These are phyloP conservation scores for Drosophila insularis DNA, from an alignment of 1,140 invertebrate species.

Conservation along the genomic window DNA sequence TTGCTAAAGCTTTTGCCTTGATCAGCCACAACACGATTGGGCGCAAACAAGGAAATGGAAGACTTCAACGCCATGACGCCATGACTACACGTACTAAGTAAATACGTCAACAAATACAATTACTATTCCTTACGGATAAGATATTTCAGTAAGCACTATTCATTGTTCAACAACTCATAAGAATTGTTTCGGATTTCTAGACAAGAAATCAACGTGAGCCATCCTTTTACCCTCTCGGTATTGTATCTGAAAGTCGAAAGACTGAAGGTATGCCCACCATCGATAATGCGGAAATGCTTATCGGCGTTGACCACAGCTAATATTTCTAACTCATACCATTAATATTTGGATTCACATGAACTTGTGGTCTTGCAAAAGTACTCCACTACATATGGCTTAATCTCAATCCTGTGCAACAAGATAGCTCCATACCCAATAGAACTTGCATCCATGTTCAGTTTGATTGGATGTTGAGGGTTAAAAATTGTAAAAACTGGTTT, in stretches of 20 bases:
- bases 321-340: conserved; percentile 1
- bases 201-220: conserved; percentile 13
- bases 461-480: conserved; percentile 12
- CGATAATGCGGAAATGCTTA: not conserved
- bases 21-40: too few species aligned
- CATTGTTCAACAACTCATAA: too few species aligned
- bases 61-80: too few species aligned
- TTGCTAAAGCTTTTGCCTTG: too few species aligned
- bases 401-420: conserved; percentile 7
- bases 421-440: conserved; percentile 13
- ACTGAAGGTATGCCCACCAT: not conserved
- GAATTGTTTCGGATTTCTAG: not conserved
- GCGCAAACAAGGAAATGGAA: too few species aligned
- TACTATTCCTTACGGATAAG: too few species aligned
- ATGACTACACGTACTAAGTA: too few species aligned
- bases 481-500: conserved; percentile 13
- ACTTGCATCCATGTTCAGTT: conserved; percentile 9
- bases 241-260: not conserved
- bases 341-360: not conserved
- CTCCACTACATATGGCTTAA: conserved; percentile 4
- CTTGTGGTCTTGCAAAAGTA: conserved; percentile 12
- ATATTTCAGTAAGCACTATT: too few species aligned
- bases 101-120: too few species aligned
- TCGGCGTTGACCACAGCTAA: not conserved
- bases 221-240: conserved; percentile 4